These are phyloP conservation scores for Dipodomys stephensi DNA, from an alignment of 2,113 vertebrate species.

Conservation along the genomic window DNA sequence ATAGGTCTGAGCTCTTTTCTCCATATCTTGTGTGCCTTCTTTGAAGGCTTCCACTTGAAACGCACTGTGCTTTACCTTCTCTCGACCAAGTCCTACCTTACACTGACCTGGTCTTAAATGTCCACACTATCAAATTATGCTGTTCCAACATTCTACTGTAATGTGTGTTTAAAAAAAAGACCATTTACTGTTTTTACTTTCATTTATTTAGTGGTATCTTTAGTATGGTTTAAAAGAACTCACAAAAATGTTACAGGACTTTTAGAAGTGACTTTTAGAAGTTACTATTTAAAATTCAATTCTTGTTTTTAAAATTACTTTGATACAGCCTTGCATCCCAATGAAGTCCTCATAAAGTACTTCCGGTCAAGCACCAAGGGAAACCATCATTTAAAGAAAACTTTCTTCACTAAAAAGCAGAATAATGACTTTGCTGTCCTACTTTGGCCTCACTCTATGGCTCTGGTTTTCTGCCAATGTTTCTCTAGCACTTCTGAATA, in stretches of 20 bases:
- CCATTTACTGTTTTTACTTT: conserved; percentile 34
- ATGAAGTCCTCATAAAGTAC: conserved; percentile 78
- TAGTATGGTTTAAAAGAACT: conserved; percentile 40
- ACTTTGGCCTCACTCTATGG: conserved; percentile 80
- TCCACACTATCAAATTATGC: background rate
- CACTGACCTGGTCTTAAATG: conserved; percentile 20
- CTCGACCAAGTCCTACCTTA: conserved; percentile 49
- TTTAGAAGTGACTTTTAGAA: conserved; percentile 50
- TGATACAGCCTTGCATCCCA: conserved; percentile 72
- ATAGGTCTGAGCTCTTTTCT: background rate
- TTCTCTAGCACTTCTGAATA: conserved; percentile 81
- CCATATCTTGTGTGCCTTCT: background rate
- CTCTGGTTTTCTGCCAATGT: conserved; percentile 77
- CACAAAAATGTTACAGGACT: background rate
- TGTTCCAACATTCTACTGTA: conserved; percentile 15
- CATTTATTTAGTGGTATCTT: conserved; percentile 1
- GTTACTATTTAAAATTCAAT: conserved; percentile 65
- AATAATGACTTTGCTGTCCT: conserved; percentile 86
- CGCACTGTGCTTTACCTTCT: too few species aligned
- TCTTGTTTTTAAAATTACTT: conserved; percentile 70
- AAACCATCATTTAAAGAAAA: conserved; percentile 70
- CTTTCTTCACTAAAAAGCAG: conserved; percentile 76
- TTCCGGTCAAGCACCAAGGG: conserved; percentile 74
- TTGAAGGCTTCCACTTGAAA: background rate
- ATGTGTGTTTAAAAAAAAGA: background rate